Conservation (phyloP, 2,888 invertebrate genomes). For the Macaria liturata region DNA sequence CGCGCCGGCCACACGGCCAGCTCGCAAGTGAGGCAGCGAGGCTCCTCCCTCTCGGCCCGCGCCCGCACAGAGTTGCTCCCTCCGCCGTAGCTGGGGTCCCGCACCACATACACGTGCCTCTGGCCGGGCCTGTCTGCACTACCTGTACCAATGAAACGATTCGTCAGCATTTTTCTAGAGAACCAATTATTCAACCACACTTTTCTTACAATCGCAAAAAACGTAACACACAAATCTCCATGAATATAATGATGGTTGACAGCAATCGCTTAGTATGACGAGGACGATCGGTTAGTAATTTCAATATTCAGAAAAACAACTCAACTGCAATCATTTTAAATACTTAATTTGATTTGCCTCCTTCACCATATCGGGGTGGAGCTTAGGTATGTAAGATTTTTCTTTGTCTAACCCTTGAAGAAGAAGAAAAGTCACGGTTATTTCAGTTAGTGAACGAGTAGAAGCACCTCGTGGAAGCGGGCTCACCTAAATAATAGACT, state of each 20-base stretch:
- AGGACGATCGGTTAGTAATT: constrained; percentile 46
- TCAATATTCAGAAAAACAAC: constrained; percentile 52
- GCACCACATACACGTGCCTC: constrained; percentile 93
- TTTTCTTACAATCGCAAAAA: constrained; percentile 31
- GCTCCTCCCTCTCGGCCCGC: constrained; percentile 85
- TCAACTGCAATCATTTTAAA: constrained; percentile 68
- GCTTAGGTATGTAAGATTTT: constrained; percentile 62
- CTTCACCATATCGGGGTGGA: constrained; percentile 70
- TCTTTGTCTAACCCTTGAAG: constrained; percentile 73
- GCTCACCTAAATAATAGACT: constrained; percentile 87
- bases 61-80: constrained; percentile 76
- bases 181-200: constrained; percentile 23
- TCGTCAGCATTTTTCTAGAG: constrained; percentile 25
- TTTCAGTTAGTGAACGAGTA: constrained; percentile 21
- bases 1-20: constrained; percentile 91
- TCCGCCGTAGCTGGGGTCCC: constrained; percentile 87
- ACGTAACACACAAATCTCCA: constrained; percentile 33
- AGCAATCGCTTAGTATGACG: constrained; percentile 43
- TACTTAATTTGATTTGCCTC: constrained; percentile 79
- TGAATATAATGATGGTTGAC: constrained; percentile 30
- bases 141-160: constrained; percentile 70
- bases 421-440: constrained; percentile 37
- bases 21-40: constrained; percentile 94
- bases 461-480: neutral
- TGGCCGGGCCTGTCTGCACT: constrained; percentile 94